Conservation (phyloP, 2,797 vertebrate genomes). For the Smutsia gigantea region DNA sequence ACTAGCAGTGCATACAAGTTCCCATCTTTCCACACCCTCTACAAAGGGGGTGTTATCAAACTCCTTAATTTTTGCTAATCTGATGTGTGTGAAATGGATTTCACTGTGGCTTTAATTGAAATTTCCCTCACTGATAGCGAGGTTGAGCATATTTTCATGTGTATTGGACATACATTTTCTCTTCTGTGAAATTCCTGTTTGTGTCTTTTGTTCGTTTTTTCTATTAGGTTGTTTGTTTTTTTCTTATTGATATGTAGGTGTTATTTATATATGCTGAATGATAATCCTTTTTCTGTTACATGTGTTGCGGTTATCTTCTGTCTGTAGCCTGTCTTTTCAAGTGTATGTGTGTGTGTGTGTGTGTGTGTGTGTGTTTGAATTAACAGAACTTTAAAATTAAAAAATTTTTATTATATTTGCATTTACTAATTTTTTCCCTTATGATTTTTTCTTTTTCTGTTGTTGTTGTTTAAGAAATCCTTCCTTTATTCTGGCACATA, state of each 20-base stretch:
- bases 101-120: background rate
- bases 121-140: background rate
- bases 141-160: background rate
- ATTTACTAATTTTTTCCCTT: background rate
- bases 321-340: background rate
- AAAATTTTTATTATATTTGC: background rate
- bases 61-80: background rate
- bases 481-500: background rate
- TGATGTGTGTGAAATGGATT: background rate
- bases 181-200: background rate
- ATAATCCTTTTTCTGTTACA: background rate
- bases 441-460: background rate
- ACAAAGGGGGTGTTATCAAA: background rate
- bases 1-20: background rate
- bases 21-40: background rate
- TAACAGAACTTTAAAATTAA: background rate
- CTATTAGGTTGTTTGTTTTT: background rate
- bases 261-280: background rate
- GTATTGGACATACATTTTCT: background rate
- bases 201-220: background rate
- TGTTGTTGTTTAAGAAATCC: conserved; percentile 17
- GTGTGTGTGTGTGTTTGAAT: background rate
- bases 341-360: background rate
- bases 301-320: background rate
- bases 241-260: background rate